phyloP scores from a whole-genome alignment of 2,888 invertebrate genomes.

The Hofmannophila pseudospretella region DNA sequence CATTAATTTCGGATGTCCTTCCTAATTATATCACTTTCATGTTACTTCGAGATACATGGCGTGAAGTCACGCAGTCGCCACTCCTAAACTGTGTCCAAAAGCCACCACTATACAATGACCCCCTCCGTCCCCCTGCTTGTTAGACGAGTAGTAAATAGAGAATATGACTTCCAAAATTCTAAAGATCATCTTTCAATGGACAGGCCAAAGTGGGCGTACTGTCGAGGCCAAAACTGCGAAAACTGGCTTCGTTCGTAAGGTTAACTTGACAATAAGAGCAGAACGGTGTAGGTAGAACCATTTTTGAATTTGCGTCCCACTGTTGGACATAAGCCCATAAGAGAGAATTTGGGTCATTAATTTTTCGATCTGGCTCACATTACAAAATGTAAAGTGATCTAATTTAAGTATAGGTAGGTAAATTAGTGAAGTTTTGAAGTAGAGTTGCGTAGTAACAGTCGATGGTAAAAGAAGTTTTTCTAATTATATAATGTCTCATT shows the following conservation, averaged over 20 bases:
- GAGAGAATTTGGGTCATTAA: too few relatives aligned
- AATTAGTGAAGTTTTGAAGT: too few relatives aligned
- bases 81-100: constrained; percentile 27
- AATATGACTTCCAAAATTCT: constrained; percentile 15
- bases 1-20: constrained; percentile 31
- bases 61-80: constrained; percentile 45
- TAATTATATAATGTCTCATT: too few relatives aligned
- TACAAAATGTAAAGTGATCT: too few relatives aligned
- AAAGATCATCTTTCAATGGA: constrained; percentile 31
- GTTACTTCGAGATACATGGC: constrained; percentile 44
- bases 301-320: too few relatives aligned
- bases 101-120: constrained; percentile 10
- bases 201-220: constrained; percentile 47
- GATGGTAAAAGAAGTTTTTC: too few relatives aligned
- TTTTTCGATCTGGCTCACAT: too few relatives aligned
- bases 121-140: constrained; percentile 8
- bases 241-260: constrained; percentile 22
- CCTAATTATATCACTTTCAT: constrained; percentile 31
- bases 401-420: too few relatives aligned
- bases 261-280: neutral
- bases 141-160: constrained; percentile 4
- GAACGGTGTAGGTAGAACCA: too few relatives aligned
- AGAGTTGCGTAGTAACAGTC: too few relatives aligned
- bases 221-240: constrained; percentile 53
- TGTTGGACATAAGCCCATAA: too few relatives aligned